phyloP scores from a whole-genome alignment of 2,113 vertebrate species.

The Psittacula cyanocephala region DNA sequence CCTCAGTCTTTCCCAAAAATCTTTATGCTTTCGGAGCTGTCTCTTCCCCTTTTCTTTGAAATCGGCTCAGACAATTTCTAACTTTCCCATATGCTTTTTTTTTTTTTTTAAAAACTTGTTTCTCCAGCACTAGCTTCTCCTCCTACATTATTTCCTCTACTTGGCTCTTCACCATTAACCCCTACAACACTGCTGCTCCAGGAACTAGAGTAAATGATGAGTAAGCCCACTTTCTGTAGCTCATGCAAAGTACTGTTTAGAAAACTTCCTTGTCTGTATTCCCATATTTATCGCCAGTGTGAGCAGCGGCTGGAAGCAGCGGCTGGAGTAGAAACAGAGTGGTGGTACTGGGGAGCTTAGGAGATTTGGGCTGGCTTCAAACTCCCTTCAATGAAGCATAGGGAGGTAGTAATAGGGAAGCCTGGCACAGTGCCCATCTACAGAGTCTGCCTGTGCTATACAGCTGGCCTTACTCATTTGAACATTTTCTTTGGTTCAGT shows the following conservation, averaged over 20 bases:
- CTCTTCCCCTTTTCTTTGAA: neutral
- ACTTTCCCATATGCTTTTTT: neutral
- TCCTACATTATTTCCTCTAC: slow-evolving; percentile 9
- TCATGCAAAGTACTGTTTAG: neutral
- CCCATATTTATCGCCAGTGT: neutral
- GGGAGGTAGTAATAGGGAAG: slow-evolving; percentile 53
- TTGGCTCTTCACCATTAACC: neutral
- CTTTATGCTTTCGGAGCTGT: neutral
- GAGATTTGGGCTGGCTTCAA: slow-evolving; percentile 57
- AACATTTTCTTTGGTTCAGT: slow-evolving; percentile 57
- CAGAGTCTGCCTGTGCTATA: slow-evolving; percentile 18
- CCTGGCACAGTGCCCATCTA: slow-evolving; percentile 33
- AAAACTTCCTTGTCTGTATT: neutral
- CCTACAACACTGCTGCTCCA: neutral
- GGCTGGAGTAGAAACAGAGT: slow-evolving; percentile 44
- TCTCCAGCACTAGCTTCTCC: neutral
- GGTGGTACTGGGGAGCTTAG: slow-evolving; percentile 9
- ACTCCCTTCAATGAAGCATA: slow-evolving; percentile 46
- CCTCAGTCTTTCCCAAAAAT: neutral
- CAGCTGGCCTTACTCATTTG: slow-evolving; percentile 53
- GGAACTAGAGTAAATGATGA: neutral
- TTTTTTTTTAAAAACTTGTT: neutral
- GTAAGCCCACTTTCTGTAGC: neutral
- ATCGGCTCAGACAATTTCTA: neutral
- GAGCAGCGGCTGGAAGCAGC: slow-evolving; percentile 10